Conservation (phyloP, 2,797 vertebrate genomes). For the Girardinus metallicus region DNA sequence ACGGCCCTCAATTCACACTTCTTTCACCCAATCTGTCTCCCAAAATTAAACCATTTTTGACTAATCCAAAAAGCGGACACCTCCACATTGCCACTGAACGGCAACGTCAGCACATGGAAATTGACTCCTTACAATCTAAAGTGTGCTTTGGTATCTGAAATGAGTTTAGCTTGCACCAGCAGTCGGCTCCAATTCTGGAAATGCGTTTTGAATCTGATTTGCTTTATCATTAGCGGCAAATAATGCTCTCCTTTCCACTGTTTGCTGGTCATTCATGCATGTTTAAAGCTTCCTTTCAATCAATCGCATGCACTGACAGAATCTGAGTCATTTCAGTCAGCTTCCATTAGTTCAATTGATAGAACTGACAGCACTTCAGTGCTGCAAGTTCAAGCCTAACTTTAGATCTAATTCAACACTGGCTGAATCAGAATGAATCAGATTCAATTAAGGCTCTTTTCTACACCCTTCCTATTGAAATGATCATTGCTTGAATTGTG, state of each 20-base stretch:
- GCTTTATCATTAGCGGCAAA: conserved; percentile 19
- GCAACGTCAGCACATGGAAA: conserved; percentile 17
- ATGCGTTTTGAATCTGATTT: conserved; percentile 21
- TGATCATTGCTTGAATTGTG: neutral
- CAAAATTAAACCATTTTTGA: conserved; percentile 5
- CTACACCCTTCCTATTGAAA: neutral
- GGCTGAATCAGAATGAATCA: conserved; percentile 18
- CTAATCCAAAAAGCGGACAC: neutral
- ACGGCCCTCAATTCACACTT: conserved; percentile 15
- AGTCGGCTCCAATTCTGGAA: neutral
- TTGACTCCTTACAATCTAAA: neutral
- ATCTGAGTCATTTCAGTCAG: conserved; percentile 50
- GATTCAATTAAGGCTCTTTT: conserved; percentile 15
- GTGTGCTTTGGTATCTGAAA: conserved; percentile 37
- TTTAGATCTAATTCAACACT: neutral
- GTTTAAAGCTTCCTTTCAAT: conserved; percentile 23
- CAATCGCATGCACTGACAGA: conserved; percentile 20
- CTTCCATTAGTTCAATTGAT: neutral
- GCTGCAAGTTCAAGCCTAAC: neutral
- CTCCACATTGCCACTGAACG: conserved; percentile 9
- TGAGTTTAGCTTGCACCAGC: conserved; percentile 31
- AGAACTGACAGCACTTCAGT: neutral
- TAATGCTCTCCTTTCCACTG: conserved; percentile 26
- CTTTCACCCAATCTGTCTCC: conserved; percentile 36
- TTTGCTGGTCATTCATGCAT: conserved; percentile 44